A percentile compares a stretch with the other conserved stretches of the same genome.
These are phyloP conservation scores for Prolemur simus DNA, from an alignment of 2,113 vertebrate genomes.

Conservation along the genomic window DNA sequence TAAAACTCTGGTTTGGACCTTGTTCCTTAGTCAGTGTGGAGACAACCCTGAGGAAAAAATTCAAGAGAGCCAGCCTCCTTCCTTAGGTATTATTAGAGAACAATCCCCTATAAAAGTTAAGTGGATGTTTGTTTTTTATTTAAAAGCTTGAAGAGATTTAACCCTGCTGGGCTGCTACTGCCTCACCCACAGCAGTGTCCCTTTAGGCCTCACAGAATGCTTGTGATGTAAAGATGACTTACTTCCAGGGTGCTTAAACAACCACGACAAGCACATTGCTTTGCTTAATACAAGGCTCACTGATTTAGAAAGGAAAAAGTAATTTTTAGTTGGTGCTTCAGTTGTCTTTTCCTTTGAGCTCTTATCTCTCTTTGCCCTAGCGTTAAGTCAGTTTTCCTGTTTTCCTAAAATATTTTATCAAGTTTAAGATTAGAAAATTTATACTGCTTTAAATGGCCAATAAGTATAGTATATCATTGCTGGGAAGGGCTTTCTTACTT, in stretches of 20 bases:
- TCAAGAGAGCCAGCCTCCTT: slow-evolving; percentile 29
- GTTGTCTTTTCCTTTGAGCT: background rate
- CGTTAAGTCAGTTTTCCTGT: background rate
- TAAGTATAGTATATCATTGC: background rate
- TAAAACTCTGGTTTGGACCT: background rate
- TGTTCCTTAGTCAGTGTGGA: slow-evolving; percentile 3
- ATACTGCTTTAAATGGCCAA: background rate
- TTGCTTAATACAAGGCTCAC: background rate
- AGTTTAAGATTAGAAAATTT: background rate
- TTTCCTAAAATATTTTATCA: background rate
- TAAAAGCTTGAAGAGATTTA: slow-evolving; percentile 57
- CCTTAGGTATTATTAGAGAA: slow-evolving; percentile 48
- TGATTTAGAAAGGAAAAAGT: background rate
- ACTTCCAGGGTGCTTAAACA: background rate
- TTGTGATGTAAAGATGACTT: background rate
- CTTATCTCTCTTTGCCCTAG: background rate
- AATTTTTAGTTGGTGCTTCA: background rate
- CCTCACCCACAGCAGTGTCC: background rate
- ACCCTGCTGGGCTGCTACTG: background rate
- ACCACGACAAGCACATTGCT: background rate
- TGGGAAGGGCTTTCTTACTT: background rate
- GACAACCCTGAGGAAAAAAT: background rate
- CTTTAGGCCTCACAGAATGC: background rate
- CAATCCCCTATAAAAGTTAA: slow-evolving; percentile 62
- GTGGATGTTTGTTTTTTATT: slow-evolving; percentile 63